phyloP scores from a whole-genome alignment of 2,888 invertebrate species.

The Hetaerina titia region DNA sequence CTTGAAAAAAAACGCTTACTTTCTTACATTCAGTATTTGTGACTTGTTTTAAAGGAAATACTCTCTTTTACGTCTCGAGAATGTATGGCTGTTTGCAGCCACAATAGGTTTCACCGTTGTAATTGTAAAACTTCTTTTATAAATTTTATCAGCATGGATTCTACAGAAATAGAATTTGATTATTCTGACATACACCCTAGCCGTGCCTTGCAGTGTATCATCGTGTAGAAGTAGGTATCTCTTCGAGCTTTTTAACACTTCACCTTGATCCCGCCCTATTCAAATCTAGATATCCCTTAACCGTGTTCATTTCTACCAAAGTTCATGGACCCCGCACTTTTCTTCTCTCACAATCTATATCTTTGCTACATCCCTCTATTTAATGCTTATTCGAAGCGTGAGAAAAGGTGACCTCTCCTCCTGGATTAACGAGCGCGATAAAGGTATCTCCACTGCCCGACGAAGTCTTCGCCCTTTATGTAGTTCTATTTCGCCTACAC shows the following conservation, averaged over 20 bases:
- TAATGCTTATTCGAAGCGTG: background rate
- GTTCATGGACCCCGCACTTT: background rate
- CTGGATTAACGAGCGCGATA: background rate
- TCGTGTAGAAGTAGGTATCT: background rate
- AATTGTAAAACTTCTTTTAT: no score
- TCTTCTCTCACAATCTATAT: background rate
- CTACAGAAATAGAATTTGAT: no score
- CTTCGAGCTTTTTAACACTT: background rate
- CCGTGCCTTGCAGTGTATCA: no score
- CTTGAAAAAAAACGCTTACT: no score
- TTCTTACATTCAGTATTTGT: no score
- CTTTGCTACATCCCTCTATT: background rate
- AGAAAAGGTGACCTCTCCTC: background rate
- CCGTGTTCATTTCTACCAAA: background rate
- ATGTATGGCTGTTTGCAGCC: no score
- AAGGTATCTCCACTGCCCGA: background rate
- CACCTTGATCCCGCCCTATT: background rate
- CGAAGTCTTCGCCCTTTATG: background rate
- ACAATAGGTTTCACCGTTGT: no score
- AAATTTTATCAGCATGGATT: no score
- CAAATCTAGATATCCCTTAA: background rate
- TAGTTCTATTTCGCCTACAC: background rate
- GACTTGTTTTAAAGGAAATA: no score
- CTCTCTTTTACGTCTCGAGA: no score
- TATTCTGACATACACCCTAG: no score